Evolutionary conservation across 2,113 vertebrate species (phyloP).

Genomic region (Stigmatopora nigra): DNA sequence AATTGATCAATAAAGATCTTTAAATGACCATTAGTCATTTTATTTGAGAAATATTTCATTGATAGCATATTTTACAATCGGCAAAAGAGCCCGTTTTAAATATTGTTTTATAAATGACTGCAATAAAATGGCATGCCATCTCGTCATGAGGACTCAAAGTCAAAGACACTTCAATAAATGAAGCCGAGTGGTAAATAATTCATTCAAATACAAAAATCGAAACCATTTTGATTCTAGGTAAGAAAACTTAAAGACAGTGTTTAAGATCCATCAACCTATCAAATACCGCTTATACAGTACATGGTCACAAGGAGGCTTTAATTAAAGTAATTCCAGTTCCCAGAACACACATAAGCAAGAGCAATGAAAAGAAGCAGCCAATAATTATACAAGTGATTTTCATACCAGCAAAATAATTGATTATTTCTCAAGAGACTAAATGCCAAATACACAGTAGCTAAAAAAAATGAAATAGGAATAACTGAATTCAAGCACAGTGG

Average conservation of each 20-base stretch:
- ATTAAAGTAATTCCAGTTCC: not conserved
- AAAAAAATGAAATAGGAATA: too few relatives aligned
- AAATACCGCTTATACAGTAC: not conserved
- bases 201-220: slow-evolving; percentile 21
- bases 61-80: slow-evolving; percentile 65
- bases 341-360: not conserved
- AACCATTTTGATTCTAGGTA: slow-evolving; percentile 25
- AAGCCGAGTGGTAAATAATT: slow-evolving; percentile 21
- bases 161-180: slow-evolving; percentile 32
- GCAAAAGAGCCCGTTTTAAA: slow-evolving; percentile 62
- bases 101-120: slow-evolving; percentile 71
- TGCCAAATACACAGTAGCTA: too few relatives aligned
- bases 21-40: slow-evolving; percentile 67
- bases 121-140: slow-evolving; percentile 50
- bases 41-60: slow-evolving; percentile 69
- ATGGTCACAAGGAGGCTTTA: not conserved
- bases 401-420: too few relatives aligned
- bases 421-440: too few relatives aligned
- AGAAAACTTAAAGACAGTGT: not conserved
- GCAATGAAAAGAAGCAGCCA: too few relatives aligned
- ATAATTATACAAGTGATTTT: too few relatives aligned
- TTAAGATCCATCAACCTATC: not conserved
- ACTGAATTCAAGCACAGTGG: too few relatives aligned
- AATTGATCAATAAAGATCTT: slow-evolving; percentile 74
- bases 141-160: slow-evolving; percentile 41